Conservation (phyloP, 2,113 vertebrate genomes). For the Sorex fumeus region DNA sequence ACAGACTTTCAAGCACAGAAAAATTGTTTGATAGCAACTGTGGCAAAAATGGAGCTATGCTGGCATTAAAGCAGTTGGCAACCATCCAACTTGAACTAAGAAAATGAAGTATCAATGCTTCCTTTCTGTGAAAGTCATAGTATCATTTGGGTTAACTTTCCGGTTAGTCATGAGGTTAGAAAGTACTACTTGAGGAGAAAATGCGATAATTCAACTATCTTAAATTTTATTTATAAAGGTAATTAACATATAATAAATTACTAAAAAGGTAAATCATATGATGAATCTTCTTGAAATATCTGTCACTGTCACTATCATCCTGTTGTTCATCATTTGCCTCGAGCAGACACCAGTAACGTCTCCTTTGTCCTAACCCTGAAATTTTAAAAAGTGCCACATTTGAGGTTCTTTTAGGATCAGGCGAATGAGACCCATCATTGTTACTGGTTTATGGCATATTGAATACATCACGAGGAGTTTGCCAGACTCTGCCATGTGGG, state of each 20-base stretch:
- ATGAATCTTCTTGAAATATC: neutral
- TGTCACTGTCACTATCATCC: no score
- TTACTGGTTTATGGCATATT: no score
- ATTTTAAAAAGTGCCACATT: no score
- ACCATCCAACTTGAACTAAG: constrained; percentile 27
- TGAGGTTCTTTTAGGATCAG: no score
- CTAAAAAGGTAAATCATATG: neutral
- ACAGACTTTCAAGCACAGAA: constrained; percentile 16
- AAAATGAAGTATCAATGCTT: neutral
- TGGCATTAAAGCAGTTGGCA: neutral
- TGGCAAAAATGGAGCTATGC: neutral
- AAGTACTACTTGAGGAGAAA: neutral
- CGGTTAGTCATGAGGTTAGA: neutral
- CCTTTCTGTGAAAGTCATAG: constrained; percentile 9
- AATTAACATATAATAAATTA: neutral
- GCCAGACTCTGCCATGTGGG: no score
- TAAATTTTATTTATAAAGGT: constrained; percentile 48
- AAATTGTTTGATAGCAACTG: neutral
- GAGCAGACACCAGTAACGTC: no score
- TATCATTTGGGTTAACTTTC: neutral
- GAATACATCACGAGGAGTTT: no score
- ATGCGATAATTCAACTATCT: neutral
- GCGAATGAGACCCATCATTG: no score
- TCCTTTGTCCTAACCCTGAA: no score
- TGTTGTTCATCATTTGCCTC: no score